These are phyloP conservation scores for Drosophila orena DNA, from an alignment of 1,140 invertebrate genomes.

Conservation along the genomic window DNA sequence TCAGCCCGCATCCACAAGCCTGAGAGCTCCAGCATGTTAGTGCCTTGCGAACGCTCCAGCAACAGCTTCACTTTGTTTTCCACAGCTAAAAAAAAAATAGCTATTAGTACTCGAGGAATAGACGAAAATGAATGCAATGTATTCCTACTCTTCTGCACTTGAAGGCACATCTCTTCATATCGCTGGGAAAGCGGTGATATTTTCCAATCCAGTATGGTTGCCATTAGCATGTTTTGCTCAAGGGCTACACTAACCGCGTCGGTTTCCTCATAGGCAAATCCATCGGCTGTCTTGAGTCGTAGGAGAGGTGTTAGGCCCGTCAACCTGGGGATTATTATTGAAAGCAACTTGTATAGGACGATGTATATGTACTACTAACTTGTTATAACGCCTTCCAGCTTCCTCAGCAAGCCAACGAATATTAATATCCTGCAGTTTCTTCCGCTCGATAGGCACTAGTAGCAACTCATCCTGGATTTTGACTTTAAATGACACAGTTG, in stretches of 20 bases:
- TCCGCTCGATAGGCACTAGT: conserved; percentile 87
- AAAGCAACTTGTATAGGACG: not conserved
- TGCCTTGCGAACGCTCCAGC: conserved; percentile 86
- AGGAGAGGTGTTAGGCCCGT: conserved; percentile 88
- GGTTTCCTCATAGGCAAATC: conserved; percentile 88
- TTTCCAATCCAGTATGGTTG: conserved; percentile 88
- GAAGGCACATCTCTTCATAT: conserved; percentile 88
- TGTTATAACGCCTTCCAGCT: conserved; percentile 89
- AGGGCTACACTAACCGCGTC: conserved; percentile 87
- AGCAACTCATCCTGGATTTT: conserved; percentile 88
- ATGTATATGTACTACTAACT: conserved; percentile 84
- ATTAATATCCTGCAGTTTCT: conserved; percentile 87
- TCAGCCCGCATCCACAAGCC: conserved; percentile 85
- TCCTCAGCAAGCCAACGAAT: conserved; percentile 90
- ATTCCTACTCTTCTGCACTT: conserved; percentile 86
- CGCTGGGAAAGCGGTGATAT: conserved; percentile 87
- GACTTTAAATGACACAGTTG: conserved; percentile 86
- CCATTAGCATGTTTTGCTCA: conserved; percentile 86
- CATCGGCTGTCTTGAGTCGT: conserved; percentile 88
- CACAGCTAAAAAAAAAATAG: conserved; percentile 61
- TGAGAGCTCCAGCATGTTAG: conserved; percentile 85
- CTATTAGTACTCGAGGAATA: not conserved
- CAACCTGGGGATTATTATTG: conserved; percentile 85
- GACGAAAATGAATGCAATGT: too few relatives aligned
- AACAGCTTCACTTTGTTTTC: conserved; percentile 85